Base-by-base conservation (phyloP, 1,140 invertebrate species). In the Carposina sasakii region DNA sequence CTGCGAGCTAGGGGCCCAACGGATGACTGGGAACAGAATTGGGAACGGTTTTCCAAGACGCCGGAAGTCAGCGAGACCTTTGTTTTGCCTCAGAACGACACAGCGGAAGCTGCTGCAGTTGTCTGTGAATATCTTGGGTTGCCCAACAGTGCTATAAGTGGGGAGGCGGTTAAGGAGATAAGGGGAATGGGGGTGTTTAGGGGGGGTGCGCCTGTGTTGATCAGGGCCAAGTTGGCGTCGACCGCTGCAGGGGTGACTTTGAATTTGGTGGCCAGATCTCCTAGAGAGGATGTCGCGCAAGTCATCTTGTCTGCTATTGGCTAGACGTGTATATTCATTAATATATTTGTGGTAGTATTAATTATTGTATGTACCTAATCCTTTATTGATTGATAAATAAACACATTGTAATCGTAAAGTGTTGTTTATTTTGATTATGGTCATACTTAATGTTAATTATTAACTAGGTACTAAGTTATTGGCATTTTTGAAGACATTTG, bases 121-220 rank as follows among this genome's bases (percentile, higher is more conserved):
- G 87, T 90, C 16, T 95, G 93, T 89, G 93, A 94, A 54, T 89
- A 89, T 2, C 74, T 99, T 34, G 97, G 97, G 0, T 87, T 99
- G 91, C 94, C 60, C 92, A 99, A 76, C 33, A 53, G 47, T 0
- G 65, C 76, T 2, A 73, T 81, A 22, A 44, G 49, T 4, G 81
- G 75, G 0, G 77, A 81, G 3, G 68, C 78, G 0, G 65, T 81
- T 0, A 81, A 74, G 88, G 93, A 96, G 28, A 88, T 96, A 0
- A 96, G 96, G 70, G 88, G 97, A 31, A 63, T 69, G 2, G 81
- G 77, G 2, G 67, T 81, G 13, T 81, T 78, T 36, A 66, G 81
- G 26, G 96, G 95, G 5, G 95, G 96, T 0, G 90, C 93, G 45
- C 95, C 98, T 54, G 91, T 98, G 20, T 77, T 99, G 13, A 95